phyloP scores from a whole-genome alignment of 2,797 vertebrate genomes.

The Hirundo rustica region DNA sequence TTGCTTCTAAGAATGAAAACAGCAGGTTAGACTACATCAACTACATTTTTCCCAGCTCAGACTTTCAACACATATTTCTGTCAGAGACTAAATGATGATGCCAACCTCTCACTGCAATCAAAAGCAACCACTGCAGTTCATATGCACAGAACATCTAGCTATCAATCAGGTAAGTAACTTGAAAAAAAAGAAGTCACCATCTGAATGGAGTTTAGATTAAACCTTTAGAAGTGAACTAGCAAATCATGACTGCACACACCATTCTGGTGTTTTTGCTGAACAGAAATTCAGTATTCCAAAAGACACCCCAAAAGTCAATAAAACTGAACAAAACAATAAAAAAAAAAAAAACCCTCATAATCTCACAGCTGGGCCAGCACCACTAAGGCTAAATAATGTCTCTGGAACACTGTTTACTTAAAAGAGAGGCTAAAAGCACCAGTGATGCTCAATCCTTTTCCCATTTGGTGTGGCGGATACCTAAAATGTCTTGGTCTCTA shows the following conservation, averaged over 20 bases:
- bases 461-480: not conserved
- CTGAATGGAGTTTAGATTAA: not conserved
- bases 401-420: not conserved
- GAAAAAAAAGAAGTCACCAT: not conserved
- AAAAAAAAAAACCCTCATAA: not conserved
- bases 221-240: not conserved
- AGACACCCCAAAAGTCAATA: not conserved
- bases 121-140: not conserved
- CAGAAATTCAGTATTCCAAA: not conserved
- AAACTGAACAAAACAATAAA: not conserved
- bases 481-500: not conserved
- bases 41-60: not conserved
- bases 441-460: not conserved
- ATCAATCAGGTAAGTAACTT: constrained; percentile 7
- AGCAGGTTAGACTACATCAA: not conserved
- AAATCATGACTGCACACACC: not conserved
- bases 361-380: not conserved
- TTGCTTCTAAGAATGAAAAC: not conserved
- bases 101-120: constrained; percentile 3
- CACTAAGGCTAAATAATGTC: not conserved
- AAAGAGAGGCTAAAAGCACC: not conserved
- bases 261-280: not conserved
- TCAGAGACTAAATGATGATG: constrained; percentile 3
- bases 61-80: not conserved
- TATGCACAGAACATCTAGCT: not conserved